Evolutionary conservation across 2,888 invertebrate genomes (phyloP).

Genomic region (Epiblema foenella): DNA sequence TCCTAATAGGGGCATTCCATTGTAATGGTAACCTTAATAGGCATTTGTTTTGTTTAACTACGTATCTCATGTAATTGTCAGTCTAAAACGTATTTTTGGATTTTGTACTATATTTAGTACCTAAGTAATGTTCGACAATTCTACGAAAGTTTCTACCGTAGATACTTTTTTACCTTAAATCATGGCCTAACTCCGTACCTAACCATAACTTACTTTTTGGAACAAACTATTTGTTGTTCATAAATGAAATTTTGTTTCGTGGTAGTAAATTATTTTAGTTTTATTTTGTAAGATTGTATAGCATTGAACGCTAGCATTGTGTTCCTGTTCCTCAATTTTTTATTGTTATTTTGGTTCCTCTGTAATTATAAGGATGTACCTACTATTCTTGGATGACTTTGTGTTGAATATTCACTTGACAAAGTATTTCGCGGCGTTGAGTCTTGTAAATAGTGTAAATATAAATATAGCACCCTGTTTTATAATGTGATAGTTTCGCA

Average conservation of each 20-base stretch:
- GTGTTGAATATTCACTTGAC: conserved; percentile 30
- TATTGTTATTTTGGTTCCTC: conserved; percentile 65
- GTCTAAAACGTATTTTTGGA: neutral
- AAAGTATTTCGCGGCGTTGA: conserved; percentile 68
- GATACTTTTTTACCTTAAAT: too few species aligned
- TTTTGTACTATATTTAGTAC: neutral
- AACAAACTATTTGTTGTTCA: conserved; percentile 63
- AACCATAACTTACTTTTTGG: conserved; percentile 49
- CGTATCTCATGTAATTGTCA: neutral
- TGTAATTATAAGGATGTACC: conserved; percentile 47
- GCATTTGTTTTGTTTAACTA: conserved; percentile 15
- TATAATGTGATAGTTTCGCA: conserved; percentile 81
- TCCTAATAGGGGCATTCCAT: too few species aligned
- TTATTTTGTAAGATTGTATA: conserved; percentile 51
- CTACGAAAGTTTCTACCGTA: neutral
- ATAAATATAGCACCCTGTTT: conserved; percentile 72
- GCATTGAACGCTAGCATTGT: conserved; percentile 57
- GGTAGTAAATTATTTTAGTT: conserved; percentile 62
- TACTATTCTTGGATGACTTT: conserved; percentile 35
- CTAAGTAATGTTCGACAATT: neutral
- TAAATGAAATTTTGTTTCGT: conserved; percentile 51
- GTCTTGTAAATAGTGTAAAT: conserved; percentile 77
- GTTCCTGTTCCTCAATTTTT: conserved; percentile 63
- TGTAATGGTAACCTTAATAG: neutral
- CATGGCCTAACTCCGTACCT: too few species aligned